Evolutionary conservation across 2,888 invertebrate species (phyloP), one percentile per base, ranked within the genome.

Genomic region (Lasioglossum pauxillum): DNA sequence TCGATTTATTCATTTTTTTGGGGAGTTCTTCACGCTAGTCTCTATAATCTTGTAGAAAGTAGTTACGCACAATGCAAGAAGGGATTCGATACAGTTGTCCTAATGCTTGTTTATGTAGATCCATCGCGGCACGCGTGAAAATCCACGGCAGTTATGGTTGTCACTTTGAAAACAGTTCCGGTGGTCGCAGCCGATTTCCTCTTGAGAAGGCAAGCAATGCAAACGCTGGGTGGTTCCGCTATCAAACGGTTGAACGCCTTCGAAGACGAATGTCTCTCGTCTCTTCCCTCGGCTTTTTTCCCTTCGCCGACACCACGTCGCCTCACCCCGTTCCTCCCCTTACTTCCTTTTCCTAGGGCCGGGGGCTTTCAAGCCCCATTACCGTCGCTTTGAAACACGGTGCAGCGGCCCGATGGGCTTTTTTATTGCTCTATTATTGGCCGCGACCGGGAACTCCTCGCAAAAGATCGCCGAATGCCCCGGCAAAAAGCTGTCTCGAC

Each of bases 191-290:
- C 81, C 88, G 86, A 92, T 91, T 90, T 89, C 79, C 89, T 89
- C 87, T 85, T 35, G 53, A 19, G 67, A 35, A 35, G 35, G 67
- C 57, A 67, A 83, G 79, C 82, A 79, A 35, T 74, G 89, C 78
- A 73, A 76, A 82, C 76, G 80, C 79, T 81, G 88, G 83, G 71
- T 86, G 83, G 89, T 84, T 90, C 90, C 86, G 92, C 92, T 92
- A 94, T 93, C 93, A 93, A 93, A 93, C 90, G 92, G 93, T 92
- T 94, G 93, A 94, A 93, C 93, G 93, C 93, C 91, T 92, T 88
- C 90, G 91, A 92, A 93, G 94, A 94, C 92, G 92, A 93, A 89
- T 92, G 91, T 92, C 88, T 91, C 91, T 93, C 88, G 91, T 91
- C 92, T 90, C 90, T 85, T 83, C 75, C 74, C 71, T 12, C 72